A percentile compares a stretch with the other conserved stretches of the same genome.
phyloP scores from a whole-genome alignment of 2,797 vertebrate genomes.

The Scarus forsteni region DNA sequence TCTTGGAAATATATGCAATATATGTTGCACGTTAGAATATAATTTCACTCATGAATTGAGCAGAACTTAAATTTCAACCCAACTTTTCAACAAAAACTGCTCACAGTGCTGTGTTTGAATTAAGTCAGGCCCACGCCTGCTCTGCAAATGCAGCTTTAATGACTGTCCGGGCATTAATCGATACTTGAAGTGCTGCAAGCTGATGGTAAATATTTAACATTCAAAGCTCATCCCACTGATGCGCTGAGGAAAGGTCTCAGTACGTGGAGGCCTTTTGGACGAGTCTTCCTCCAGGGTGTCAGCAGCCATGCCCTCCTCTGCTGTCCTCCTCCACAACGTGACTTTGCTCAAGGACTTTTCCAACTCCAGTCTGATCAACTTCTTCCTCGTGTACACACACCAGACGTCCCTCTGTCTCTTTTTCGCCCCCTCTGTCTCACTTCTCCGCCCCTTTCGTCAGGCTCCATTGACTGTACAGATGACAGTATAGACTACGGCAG shows the following conservation, averaged over 20 bases:
- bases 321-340: slow-evolving; percentile 43
- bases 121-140: slow-evolving; percentile 38
- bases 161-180: slow-evolving; percentile 53
- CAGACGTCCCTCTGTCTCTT: slow-evolving; percentile 50
- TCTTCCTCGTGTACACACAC: slow-evolving; percentile 30
- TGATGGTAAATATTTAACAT: slow-evolving; percentile 59
- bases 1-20: slow-evolving; percentile 16
- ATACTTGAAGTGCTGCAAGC: slow-evolving; percentile 39
- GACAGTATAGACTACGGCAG: slow-evolving; percentile 62
- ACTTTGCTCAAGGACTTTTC: slow-evolving; percentile 79
- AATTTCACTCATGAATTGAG: slow-evolving; percentile 27
- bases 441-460: slow-evolving; percentile 64
- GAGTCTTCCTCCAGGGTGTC: slow-evolving; percentile 43
- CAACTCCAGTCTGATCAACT: slow-evolving; percentile 61
- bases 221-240: slow-evolving; percentile 49
- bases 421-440: slow-evolving; percentile 40
- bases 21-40: slow-evolving; percentile 1
- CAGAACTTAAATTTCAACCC: slow-evolving; percentile 3
- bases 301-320: slow-evolving; percentile 29
- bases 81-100: slow-evolving; percentile 8
- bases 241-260: slow-evolving; percentile 43
- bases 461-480: slow-evolving; percentile 70
- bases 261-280: slow-evolving; percentile 31
- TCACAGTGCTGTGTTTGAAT: slow-evolving; percentile 18
- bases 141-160: slow-evolving; percentile 49